These are phyloP conservation scores for Drosophila athabasca DNA, from an alignment of 1,140 invertebrate species.

Conservation along the genomic window DNA sequence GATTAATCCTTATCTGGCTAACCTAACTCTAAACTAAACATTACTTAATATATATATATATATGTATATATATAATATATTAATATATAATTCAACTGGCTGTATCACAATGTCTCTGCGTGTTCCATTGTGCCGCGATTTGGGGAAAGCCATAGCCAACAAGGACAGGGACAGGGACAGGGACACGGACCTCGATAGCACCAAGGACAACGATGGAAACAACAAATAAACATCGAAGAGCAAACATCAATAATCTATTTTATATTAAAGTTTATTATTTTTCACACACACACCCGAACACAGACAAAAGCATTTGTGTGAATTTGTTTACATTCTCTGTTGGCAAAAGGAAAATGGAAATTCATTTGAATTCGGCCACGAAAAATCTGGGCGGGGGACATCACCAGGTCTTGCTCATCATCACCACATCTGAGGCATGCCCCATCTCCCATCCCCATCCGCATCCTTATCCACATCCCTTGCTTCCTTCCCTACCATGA, in stretches of 20 bases:
- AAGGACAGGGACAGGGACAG: slow-evolving; percentile 6
- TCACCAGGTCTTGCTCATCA: slow-evolving; percentile 38
- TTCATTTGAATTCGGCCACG: slow-evolving; percentile 32
- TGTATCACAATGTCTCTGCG: too few species aligned
- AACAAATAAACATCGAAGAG: slow-evolving; percentile 23
- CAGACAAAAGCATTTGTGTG: background rate
- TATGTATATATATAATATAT: too few species aligned
- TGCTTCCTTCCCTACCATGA: background rate
- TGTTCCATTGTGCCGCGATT: slow-evolving; percentile 4
- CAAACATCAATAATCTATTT: slow-evolving; percentile 56
- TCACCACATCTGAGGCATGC: slow-evolving; percentile 22
- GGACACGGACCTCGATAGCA: slow-evolving; percentile 15
- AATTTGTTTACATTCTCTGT: slow-evolving; percentile 44
- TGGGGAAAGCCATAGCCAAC: background rate
- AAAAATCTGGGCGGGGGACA: background rate
- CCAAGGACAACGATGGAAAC: slow-evolving; percentile 26
- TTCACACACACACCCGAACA: slow-evolving; percentile 7
- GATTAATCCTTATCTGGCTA: too few species aligned
- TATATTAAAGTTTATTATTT: slow-evolving; percentile 59
- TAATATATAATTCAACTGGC: too few species aligned
- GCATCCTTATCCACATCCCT: background rate
- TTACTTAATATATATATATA: too few species aligned
- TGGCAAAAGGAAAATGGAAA: slow-evolving; percentile 17
- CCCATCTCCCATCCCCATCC: background rate
- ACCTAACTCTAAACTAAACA: too few species aligned